Base-by-base conservation (phyloP, 2,113 vertebrate species). In the Mola mola region DNA sequence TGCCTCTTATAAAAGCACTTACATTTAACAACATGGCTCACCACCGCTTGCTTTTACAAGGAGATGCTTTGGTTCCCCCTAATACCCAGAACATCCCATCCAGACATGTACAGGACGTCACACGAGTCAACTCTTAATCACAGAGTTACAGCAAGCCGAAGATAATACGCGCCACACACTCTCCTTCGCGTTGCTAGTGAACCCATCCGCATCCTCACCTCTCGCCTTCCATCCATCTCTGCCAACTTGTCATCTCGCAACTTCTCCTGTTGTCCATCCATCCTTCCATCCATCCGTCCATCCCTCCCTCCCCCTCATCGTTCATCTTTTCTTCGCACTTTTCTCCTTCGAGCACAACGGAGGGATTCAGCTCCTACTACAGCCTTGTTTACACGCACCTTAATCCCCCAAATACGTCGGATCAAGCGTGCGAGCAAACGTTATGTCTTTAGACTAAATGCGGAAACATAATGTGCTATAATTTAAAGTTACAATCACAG, bases 81-180 rank as follows among this genome's bases (percentile, higher is more conserved):
- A 68, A 81, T 75, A 72, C 77, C 81, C 63, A 41, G 53, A 11
- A 17, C 65, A 22, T 50, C 75, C 64, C 66, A 31, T 62, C 62
- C 69, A 67, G 66, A 83, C 82, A 52, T 58, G 72, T 44, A 61
- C 64, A 56, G 49, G n/a, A n/a, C n/a, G n/a, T n/a, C 47, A 71
- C 66, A 69, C 77, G 25, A 81, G 66, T 74, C 72, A 49, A 63
- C 47, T 66, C 67, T 75, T 78, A 68, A 87, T 84, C 70, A 67
- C 77, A 66, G 76, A 74, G 79, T 81, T 81, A 68, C 72, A 68
- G 51, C 43, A 15, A 4, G 25, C 20, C 2, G 8, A 38, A 47
- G 38, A 68, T n/a, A n/a, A n/a, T n/a, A n/a, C n/a, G n/a, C 12
- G 46, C 42, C 34, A 8, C 43, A 3, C 1, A 31, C 56, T 68